Conservation (phyloP, 2,113 vertebrate species). For the Chaenocephalus aceratus region DNA sequence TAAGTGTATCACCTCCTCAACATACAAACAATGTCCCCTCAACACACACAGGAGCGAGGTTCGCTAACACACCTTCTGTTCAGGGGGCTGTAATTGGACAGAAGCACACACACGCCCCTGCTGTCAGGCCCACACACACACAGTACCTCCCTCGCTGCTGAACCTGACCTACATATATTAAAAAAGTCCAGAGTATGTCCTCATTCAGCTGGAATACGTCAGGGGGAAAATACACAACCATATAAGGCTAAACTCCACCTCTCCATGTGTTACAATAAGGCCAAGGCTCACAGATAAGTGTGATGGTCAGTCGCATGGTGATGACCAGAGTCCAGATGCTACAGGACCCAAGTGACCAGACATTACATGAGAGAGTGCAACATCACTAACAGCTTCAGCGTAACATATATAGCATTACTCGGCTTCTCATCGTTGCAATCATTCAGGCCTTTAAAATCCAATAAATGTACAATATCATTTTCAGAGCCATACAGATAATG, state of each 20-base stretch:
- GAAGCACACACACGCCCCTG: constrained; percentile 43
- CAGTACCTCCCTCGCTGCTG: constrained; percentile 6
- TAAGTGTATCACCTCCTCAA: neutral
- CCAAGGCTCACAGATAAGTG: constrained; percentile 28
- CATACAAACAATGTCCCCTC: neutral
- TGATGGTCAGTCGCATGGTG: constrained; percentile 2
- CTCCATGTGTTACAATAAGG: neutral
- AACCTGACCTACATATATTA: constrained; percentile 56
- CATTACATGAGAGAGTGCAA: neutral
- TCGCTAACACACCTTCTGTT: constrained; percentile 62
- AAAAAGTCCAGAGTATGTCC: constrained; percentile 31
- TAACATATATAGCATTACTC: neutral
- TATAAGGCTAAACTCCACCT: neutral
- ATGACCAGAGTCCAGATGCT: constrained; percentile 36
- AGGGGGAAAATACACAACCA: constrained; percentile 1
- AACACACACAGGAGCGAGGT: constrained; percentile 15
- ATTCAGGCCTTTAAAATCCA: neutral
- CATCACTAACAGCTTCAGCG: neutral
- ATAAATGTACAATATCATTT: neutral
- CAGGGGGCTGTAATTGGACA: constrained; percentile 53
- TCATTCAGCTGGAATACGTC: constrained; percentile 20
- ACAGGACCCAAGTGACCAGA: neutral
- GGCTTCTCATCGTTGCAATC: neutral
- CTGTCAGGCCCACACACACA: constrained; percentile 18
- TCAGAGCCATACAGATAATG: neutral